Evolutionary conservation across 2,797 vertebrate genomes (phyloP).

Genomic region (Poecilia wingei): DNA sequence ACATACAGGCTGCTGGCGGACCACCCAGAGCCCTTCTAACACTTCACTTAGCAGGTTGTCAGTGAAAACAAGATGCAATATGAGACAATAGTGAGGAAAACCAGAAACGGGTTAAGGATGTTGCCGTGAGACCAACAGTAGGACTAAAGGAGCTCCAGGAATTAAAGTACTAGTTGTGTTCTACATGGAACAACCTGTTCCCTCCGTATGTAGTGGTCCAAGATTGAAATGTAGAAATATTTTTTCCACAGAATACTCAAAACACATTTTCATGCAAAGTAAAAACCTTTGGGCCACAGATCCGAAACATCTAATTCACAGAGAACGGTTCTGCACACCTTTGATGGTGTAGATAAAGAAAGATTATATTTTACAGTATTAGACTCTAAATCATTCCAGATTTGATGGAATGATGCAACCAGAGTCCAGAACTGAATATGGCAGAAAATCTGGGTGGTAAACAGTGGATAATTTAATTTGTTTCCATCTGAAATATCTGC

Average conservation of each 20-base stretch:
- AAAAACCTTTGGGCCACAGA: neutral
- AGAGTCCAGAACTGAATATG: neutral
- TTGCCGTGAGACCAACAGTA: neutral
- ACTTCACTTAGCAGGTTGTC: no score
- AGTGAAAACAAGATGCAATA: no score
- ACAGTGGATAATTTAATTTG: neutral
- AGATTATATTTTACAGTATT: neutral
- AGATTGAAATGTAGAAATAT: no score
- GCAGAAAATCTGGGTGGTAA: neutral
- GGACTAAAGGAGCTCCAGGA: neutral
- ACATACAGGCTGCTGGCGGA: no score
- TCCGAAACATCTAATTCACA: neutral
- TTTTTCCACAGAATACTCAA: no score
- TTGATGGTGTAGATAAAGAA: no score
- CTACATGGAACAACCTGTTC: neutral
- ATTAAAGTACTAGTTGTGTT: neutral
- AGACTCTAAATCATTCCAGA: neutral
- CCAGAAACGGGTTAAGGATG: no score
- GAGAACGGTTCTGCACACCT: neutral
- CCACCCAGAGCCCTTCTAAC: no score
- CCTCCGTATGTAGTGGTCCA: neutral
- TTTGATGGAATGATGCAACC: neutral
- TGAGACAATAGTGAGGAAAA: neutral
- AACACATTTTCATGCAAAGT: no score
- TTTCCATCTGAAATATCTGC: neutral